Evolutionary conservation across 2,888 invertebrate species (phyloP), one percentile per base, ranked within the genome.

Genomic region (Vanessa cardui): DNA sequence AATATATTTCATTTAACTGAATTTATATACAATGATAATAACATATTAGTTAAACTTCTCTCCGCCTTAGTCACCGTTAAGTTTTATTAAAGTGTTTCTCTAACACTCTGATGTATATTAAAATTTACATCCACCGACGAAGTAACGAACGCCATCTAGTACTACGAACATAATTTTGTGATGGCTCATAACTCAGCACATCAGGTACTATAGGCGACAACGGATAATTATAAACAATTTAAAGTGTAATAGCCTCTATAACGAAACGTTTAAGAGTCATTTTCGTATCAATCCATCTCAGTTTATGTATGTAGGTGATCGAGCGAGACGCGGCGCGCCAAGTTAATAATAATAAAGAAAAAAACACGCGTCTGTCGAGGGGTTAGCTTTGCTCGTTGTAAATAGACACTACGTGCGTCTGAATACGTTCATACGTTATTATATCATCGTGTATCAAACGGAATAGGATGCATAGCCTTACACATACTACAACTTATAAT

Each of bases 311-410:
- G 75, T 75, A 76, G 77, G 77, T 74, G 80, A 77, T 71, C 71
- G 72, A 68, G 67, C 74, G 80, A 77, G 83, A 85, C 84, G 85
- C 86, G 83, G 84, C 83, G 85, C 87, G 85, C 86, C 56, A 56
- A 56, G 56, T 56, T 90, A 89, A 89, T 91, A 90, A 90, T 90
- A 92, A 90, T 90, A 89, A 87, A 86, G 83, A 85, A 87, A 88
- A 89, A 89, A 91, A 92, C 87, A 75, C 79, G 76, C 82, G 80
- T 76, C 83, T 74, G 73, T 75, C 81, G 90, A 91, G 90, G 90
- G 91, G 91, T 90, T 87, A 88, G 85, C 85, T 83, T 85, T 86
- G 56, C 39, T 87, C 84, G 79, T 80, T 87, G 87, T 85, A 88
- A 88, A 88, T 88, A 88, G 83, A 83, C 74, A 71, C 73, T 74